A percentile compares a stretch with the other conserved stretches of the same genome.
These are phyloP conservation scores for Diorhabda elongata DNA, from an alignment of 1,140 invertebrate genomes.

Conservation along the genomic window DNA sequence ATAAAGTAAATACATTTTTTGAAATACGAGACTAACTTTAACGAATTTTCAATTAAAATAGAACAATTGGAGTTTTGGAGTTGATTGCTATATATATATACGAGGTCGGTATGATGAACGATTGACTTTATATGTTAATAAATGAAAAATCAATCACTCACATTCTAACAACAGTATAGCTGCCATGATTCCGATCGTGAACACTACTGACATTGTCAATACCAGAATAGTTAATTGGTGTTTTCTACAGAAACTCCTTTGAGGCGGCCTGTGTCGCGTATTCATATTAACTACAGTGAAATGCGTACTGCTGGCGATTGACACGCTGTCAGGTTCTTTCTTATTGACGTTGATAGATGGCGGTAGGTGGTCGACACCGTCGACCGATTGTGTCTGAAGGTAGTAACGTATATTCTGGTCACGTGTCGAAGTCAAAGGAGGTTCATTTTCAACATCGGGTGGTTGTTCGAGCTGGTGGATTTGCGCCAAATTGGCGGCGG, in stretches of 20 bases:
- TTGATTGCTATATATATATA: too few relatives aligned
- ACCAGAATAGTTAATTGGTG: slow-evolving; percentile 75
- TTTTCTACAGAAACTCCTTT: slow-evolving; percentile 67
- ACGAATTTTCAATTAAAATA: too few relatives aligned
- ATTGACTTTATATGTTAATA: too few relatives aligned
- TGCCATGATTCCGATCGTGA: slow-evolving; percentile 69
- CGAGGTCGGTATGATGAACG: too few relatives aligned
- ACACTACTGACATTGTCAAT: slow-evolving; percentile 71
- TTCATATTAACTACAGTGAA: slow-evolving; percentile 80
- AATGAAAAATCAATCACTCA: slow-evolving; percentile 47
- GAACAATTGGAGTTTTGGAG: too few relatives aligned
- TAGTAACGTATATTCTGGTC: slow-evolving; percentile 46
- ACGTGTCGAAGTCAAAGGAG: slow-evolving; percentile 31
- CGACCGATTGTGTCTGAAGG: slow-evolving; percentile 34
- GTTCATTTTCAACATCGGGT: slow-evolving; percentile 25
- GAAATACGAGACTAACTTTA: background rate
- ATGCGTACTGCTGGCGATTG: slow-evolving; percentile 78
- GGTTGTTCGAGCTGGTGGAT: slow-evolving; percentile 56
- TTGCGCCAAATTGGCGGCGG: slow-evolving; percentile 70
- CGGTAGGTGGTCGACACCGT: slow-evolving; percentile 34
- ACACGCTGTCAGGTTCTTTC: slow-evolving; percentile 57
- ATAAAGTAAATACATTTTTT: too few relatives aligned
- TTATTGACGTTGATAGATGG: slow-evolving; percentile 42
- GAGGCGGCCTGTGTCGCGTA: slow-evolving; percentile 55
- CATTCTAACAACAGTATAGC: slow-evolving; percentile 69